Evolutionary conservation across 2,888 invertebrate genomes (phyloP).

Genomic region (Fragum sueziense): DNA sequence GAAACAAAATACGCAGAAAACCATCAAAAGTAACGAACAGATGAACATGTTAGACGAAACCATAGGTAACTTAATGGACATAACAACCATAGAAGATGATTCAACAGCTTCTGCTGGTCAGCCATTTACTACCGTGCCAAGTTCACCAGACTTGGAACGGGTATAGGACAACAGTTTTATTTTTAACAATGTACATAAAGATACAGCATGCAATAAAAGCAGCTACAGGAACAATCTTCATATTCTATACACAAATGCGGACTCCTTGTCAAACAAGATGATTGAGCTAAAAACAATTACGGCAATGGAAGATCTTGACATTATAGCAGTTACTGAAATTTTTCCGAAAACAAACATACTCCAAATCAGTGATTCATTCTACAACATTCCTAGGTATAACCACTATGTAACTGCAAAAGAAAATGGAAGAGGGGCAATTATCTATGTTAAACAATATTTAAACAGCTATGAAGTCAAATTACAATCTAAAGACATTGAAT

Average conservation of each 20-base stretch:
- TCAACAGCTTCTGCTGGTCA: background rate
- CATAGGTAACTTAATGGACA: background rate
- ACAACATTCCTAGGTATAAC: conserved; percentile 1
- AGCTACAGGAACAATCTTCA: background rate
- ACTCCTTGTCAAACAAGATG: background rate
- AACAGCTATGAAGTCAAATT: background rate
- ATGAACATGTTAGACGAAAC: background rate
- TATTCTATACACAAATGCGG: background rate
- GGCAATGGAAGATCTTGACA: background rate
- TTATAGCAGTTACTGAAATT: background rate
- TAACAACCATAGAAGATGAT: background rate
- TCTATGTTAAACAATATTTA: background rate
- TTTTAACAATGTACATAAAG: background rate
- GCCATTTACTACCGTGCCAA: background rate
- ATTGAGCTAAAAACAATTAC: background rate
- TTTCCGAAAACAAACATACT: background rate
- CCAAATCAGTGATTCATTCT: background rate
- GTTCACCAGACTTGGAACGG: background rate
- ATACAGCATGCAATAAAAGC: background rate
- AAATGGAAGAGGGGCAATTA: background rate
- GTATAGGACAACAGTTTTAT: background rate
- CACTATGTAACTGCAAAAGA: background rate
- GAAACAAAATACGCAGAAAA: background rate
- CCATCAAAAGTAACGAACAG: background rate
- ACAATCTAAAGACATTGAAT: background rate